Percentiles rank a stretch among this genome's conserved stretches.
These are phyloP conservation scores for Gracilinanus agilis DNA, from an alignment of 2,113 vertebrate genomes.

Conservation along the genomic window DNA sequence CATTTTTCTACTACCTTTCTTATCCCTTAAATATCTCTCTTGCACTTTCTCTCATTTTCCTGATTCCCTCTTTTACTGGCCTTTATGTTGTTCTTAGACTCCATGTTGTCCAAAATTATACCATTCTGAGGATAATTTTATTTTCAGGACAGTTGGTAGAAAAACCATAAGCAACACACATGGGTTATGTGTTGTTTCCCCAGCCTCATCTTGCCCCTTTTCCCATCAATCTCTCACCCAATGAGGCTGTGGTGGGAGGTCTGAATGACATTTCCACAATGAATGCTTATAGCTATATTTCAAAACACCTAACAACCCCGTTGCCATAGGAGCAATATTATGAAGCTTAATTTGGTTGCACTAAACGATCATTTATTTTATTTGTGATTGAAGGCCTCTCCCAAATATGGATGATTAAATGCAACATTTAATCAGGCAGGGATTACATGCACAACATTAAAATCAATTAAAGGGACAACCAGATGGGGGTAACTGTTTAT, in stretches of 20 bases:
- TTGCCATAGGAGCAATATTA: slow-evolving; percentile 75
- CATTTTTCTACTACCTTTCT: slow-evolving; percentile 13
- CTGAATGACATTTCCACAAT: slow-evolving; percentile 73
- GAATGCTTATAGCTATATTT: slow-evolving; percentile 72
- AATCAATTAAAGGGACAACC: slow-evolving; percentile 33
- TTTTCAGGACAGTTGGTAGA: slow-evolving; percentile 53
- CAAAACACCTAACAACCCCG: slow-evolving; percentile 60
- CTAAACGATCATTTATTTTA: slow-evolving; percentile 62
- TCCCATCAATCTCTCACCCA: slow-evolving; percentile 66
- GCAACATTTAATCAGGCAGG: slow-evolving; percentile 11
- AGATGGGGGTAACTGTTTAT: slow-evolving; percentile 31
- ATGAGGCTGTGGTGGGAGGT: slow-evolving; percentile 70
- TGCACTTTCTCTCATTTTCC: slow-evolving; percentile 52
- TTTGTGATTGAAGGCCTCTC: slow-evolving; percentile 46
- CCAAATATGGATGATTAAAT: slow-evolving; percentile 14
- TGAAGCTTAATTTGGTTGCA: slow-evolving; percentile 61
- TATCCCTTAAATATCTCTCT: slow-evolving; percentile 44
- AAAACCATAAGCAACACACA: slow-evolving; percentile 51
- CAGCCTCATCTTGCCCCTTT: slow-evolving; percentile 44
- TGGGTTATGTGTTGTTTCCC: slow-evolving; percentile 30
- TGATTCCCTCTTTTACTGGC: slow-evolving; percentile 28
- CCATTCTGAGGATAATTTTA: not conserved
- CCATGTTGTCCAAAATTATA: slow-evolving; percentile 56
- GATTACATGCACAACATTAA: slow-evolving; percentile 21
- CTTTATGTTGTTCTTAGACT: slow-evolving; percentile 46